These are phyloP conservation scores for Criorhina ranunculi DNA, from an alignment of 2,888 invertebrate species.

Conservation along the genomic window DNA sequence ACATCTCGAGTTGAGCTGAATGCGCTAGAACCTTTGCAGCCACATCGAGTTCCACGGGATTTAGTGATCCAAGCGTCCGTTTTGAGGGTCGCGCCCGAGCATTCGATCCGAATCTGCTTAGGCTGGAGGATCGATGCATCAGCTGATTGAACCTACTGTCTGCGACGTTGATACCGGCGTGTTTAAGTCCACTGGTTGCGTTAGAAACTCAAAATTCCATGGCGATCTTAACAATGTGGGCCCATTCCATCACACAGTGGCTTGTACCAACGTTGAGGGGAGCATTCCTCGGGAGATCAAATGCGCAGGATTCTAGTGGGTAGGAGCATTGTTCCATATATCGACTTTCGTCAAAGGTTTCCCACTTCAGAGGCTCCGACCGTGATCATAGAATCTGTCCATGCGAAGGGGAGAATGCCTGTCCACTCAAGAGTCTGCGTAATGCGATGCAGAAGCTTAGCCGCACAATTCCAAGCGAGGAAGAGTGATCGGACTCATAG, in stretches of 20 bases:
- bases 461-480: conserved; percentile 10
- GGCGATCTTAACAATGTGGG: neutral
- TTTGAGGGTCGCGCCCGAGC: neutral
- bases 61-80: neutral
- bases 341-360: neutral
- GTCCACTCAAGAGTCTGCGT: neutral
- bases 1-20: conserved; percentile 5
- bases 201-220: neutral
- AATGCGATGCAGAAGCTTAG: neutral
- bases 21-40: neutral
- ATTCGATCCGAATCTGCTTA: too few relatives aligned
- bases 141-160: too few relatives aligned
- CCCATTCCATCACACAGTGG: conserved; percentile 19
- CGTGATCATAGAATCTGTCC: conserved; percentile 12
- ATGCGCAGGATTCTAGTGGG: conserved; percentile 1
- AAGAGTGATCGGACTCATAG: conserved; percentile 1
- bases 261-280: conserved; percentile 5
- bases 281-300: conserved; percentile 9
- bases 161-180: too few relatives aligned
- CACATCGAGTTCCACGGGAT: neutral
- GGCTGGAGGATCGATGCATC: neutral
- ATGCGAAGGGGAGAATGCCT: conserved; percentile 11
- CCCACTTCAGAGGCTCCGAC: conserved; percentile 6
- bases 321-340: too few relatives aligned
- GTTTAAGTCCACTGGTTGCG: neutral